Evolutionary conservation across 1,140 invertebrate species (phyloP), one percentile per base, ranked within the genome.

Genomic region (Temnothorax longispinosus): DNA sequence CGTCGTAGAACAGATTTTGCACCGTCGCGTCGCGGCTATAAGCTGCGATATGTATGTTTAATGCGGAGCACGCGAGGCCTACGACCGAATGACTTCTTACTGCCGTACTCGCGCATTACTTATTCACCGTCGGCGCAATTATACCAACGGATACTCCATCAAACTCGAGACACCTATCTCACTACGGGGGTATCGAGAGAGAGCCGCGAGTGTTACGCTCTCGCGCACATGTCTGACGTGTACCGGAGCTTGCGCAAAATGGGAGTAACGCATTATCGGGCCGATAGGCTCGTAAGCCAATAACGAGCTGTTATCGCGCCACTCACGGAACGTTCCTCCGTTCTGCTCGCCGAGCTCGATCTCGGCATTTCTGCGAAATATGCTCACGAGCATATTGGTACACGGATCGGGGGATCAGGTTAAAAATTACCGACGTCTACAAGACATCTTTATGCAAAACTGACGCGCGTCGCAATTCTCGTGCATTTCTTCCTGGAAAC

Each of bases 111-210:
- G 54, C 69, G 11, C 84, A 86, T 94, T 93, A 93, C 80, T 94
- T 93, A 94, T 94, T 94, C 91, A 94, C 89, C 85, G 84, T 58
- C 84, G 65, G 82, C 72, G 89, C 87, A 92, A 91, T 92, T 92
- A 91, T 92, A 91, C 91, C 84, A 65, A 60, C 15, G 76, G 76
- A 78, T 88, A 72, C 89, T 90, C 78, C 74, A 91, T 91, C 89
- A 91, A 91, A 91, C 84, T 87, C 60, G 74, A 87, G 82, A 87
- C 80, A 76, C 75, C 88, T 89, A 87, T 67, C 71, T 82, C 87
- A 62, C 54, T 50, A 27, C 27, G 27, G 27, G 27, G 86, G 6
- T 21, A 18, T 58, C 62, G 35, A 71, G 54, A 44, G 44, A 38
- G 47, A 84, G 35, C 11, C 10, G 13, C 13, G n/a, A 47, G 27